Evolutionary conservation across 64 coral and sea anemone species (phyloP).

Genomic region (Actinia tenebrosa): DNA sequence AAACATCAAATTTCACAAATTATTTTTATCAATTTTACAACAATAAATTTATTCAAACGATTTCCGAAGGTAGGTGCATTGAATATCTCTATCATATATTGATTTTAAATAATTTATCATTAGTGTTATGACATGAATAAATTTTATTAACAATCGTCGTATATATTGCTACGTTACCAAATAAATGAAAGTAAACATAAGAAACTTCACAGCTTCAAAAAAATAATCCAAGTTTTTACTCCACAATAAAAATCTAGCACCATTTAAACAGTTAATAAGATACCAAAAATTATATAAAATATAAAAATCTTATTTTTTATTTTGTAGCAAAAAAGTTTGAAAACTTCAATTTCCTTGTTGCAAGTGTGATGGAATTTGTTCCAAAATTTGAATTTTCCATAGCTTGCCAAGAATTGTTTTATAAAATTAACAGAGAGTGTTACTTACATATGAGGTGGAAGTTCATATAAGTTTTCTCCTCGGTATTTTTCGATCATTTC

Average conservation of each 20-base stretch:
- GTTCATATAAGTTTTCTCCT: conserved; percentile 93
- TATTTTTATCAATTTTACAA: too few species aligned
- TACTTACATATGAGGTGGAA: conserved; percentile 94
- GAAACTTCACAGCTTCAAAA: background rate
- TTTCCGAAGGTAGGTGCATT: background rate
- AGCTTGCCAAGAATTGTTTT: background rate
- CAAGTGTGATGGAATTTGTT: background rate
- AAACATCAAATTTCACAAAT: too few species aligned
- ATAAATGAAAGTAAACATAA: background rate
- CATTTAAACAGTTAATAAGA: background rate
- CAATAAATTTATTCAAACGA: too few species aligned
- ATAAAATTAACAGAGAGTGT: background rate
- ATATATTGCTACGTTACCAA: background rate
- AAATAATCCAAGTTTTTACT: background rate
- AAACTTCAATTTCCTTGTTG: background rate
- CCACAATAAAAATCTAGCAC: background rate
- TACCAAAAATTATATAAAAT: background rate
- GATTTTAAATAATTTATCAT: background rate
- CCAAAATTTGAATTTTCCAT: background rate
- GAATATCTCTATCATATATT: background rate
- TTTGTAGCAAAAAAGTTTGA: background rate
- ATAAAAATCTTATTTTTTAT: background rate
- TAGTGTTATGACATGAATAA: background rate
- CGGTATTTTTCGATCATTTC: conserved; percentile 89
- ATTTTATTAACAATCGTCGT: background rate